Conservation (phyloP, 35 echinoderm and acorn worm species). For the Lytechinus pictus region DNA sequence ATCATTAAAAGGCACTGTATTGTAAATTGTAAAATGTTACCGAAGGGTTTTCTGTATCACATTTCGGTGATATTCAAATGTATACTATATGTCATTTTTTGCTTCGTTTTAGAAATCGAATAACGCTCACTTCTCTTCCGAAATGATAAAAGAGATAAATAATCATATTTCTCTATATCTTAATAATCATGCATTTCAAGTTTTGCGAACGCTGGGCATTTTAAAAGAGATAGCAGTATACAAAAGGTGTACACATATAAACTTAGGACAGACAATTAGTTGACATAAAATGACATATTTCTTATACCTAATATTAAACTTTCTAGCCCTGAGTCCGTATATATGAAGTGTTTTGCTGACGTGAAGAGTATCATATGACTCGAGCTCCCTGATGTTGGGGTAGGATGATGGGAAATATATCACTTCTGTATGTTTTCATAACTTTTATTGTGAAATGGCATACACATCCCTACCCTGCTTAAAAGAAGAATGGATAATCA, state of each 20-base stretch:
- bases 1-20: no score
- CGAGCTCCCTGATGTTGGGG: not conserved
- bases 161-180: no score
- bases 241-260: not conserved
- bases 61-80: no score
- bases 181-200: no score
- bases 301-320: not conserved
- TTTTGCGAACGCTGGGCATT: not conserved
- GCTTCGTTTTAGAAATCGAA: no score
- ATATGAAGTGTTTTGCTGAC: not conserved
- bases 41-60: no score
- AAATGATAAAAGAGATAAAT: no score
- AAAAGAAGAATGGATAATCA: no score
- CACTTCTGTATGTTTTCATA: not conserved
- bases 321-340: not conserved
- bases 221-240: not conserved
- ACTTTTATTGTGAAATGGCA: not conserved
- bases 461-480: no score
- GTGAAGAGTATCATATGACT: not conserved
- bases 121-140: no score
- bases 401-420: not conserved
- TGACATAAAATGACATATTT: not conserved
- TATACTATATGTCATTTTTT: no score
- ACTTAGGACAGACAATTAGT: not conserved
- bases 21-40: no score